Conservation (phyloP, 2,113 vertebrate genomes). For the Pan paniscus region DNA sequence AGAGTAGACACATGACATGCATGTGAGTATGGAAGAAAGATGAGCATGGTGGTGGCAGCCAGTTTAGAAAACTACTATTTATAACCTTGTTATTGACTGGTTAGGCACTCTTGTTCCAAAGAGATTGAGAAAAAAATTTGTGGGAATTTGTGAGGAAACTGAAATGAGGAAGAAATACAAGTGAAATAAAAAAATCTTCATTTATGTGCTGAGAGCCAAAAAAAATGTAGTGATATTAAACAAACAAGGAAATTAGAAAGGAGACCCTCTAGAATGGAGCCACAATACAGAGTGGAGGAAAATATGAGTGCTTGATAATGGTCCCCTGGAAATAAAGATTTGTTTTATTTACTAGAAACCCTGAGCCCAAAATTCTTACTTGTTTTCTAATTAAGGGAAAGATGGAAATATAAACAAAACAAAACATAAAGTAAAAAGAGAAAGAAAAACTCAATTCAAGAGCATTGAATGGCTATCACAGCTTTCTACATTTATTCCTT, state of each 20-base stretch:
- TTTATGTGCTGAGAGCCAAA: not conserved
- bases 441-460: no score
- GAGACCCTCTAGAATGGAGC: not conserved
- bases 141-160: not conserved
- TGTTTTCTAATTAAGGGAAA: not conserved
- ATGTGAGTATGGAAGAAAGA: not conserved
- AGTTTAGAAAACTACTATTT: not conserved
- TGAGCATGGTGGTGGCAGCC: not conserved
- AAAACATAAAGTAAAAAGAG: not conserved
- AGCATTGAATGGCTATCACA: no score
- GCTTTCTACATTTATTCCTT: no score
- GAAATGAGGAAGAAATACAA: not conserved
- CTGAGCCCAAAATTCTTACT: not conserved
- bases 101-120: not conserved
- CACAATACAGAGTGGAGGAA: not conserved
- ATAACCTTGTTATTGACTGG: not conserved
- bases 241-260: not conserved
- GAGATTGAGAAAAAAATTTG: not conserved
- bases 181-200: not conserved
- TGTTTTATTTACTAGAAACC: not conserved
- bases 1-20: not conserved
- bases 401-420: not conserved
- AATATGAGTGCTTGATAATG: not conserved
- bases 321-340: not conserved
- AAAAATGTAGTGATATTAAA: not conserved